Evolutionary conservation across 2,888 invertebrate genomes (phyloP).

Genomic region (Aleiodes alternator): DNA sequence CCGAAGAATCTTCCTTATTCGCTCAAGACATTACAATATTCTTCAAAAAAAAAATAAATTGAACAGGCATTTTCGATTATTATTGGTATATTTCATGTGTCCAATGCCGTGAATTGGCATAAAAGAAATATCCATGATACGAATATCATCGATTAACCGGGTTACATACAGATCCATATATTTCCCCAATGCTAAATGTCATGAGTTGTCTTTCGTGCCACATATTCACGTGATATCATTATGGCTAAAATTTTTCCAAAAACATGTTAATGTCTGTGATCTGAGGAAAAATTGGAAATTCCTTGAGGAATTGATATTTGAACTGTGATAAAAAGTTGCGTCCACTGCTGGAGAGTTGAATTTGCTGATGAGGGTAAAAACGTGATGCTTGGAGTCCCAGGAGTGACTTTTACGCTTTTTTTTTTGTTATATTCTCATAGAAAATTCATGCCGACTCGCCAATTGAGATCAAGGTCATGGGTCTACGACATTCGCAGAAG

Average conservation of each 20-base stretch:
- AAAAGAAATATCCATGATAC: background rate
- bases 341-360: background rate
- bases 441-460: conserved; percentile 5
- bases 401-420: conserved; percentile 6
- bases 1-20: no score
- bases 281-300: background rate
- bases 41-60: background rate
- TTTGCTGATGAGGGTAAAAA: conserved; percentile 11
- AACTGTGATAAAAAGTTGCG: background rate
- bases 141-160: conserved; percentile 31
- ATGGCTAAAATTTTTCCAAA: background rate
- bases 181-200: conserved; percentile 24
- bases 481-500: background rate
- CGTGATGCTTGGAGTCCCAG: conserved; percentile 1
- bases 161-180: conserved; percentile 32
- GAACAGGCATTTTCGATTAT: background rate
- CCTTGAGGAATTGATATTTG: conserved; percentile 1
- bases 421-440: conserved; percentile 14
- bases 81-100: background rate
- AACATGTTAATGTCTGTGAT: background rate
- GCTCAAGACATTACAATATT: background rate
- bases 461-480: conserved; percentile 29
- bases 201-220: background rate
- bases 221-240: background rate
- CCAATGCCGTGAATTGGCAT: background rate